A percentile compares a stretch with the other conserved stretches of the same genome.
Conservation (phyloP, 2,888 invertebrate genomes). For the Oscheius myriophilus region DNA sequence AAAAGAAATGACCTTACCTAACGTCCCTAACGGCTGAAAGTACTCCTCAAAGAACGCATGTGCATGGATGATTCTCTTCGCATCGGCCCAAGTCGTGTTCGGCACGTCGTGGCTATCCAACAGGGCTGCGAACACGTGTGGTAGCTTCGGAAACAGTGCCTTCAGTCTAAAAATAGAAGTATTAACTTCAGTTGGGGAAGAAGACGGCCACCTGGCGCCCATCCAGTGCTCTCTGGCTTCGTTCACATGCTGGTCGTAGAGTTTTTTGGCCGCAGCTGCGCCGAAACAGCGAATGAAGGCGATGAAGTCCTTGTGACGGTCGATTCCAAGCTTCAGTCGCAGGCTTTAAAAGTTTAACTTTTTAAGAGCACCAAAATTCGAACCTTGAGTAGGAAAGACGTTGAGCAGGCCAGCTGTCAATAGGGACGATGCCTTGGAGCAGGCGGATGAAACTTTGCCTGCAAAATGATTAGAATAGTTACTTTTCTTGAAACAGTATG, state of each 20-base stretch:
- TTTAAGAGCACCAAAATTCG: constrained; percentile 61
- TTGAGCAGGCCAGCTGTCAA: constrained; percentile 49
- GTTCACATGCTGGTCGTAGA: constrained; percentile 56
- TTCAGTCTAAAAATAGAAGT: constrained; percentile 39
- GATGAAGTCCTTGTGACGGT: constrained; percentile 80
- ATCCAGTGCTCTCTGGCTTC: constrained; percentile 58
- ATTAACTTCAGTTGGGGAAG: background rate
- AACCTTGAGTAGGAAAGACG: constrained; percentile 83
- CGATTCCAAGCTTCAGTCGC: constrained; percentile 74
- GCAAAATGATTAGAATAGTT: too few relatives aligned
- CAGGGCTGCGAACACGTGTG: constrained; percentile 48
- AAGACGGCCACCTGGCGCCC: constrained; percentile 32
- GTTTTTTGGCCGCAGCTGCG: constrained; percentile 42
- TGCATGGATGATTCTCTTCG: constrained; percentile 84
- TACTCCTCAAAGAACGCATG: constrained; percentile 93
- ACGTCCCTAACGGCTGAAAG: constrained; percentile 73
- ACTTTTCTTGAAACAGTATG: background rate
- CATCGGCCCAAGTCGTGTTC: constrained; percentile 84
- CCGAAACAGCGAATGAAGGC: constrained; percentile 59
- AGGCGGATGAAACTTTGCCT: constrained; percentile 28
- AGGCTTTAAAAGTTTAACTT: constrained; percentile 78
- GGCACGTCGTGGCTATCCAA: constrained; percentile 72
- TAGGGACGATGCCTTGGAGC: constrained; percentile 40
- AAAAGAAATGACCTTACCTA: constrained; percentile 22
- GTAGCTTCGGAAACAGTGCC: constrained; percentile 52